Base-by-base conservation (phyloP, 1,140 invertebrate genomes). In the Ceratina japonica region DNA sequence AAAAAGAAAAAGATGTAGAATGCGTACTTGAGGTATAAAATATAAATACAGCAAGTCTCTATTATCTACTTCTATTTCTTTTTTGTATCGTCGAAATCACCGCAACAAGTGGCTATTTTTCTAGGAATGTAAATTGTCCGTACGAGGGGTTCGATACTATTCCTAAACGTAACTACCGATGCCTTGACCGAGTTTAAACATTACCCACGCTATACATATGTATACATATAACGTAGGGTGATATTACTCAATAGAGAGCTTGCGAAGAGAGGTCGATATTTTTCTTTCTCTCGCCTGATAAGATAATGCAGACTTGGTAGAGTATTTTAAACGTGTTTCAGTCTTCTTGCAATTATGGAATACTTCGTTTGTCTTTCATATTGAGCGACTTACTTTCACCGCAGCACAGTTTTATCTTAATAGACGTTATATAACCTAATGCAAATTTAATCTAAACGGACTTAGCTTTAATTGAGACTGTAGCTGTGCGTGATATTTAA, bases 181-280 rank as follows among this genome's bases (percentile, higher is more conserved):
- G 24, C 75, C 75, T 77, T 77, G 75, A 71, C 66, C 75, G 56
- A 61, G 56, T 71, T 77, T 75, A 27, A 44, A 44, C 37, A 44
- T 44, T 44, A 44, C 37, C 37, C 37, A 44, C 37, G 10, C 37
- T 44, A 10, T 44, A 15, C 20, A 7, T 20, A 20, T 12, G 3
- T 18, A 27, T 20, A 20, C 8, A 1, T 18, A 27, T 27, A 31
- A 62, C 31, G 15, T 22, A 15, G 66, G 44, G 56, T 62, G 66
- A 62, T 71, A 71, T 76, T 70, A 76, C 52, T 77, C 66, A 71
- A 77, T 77, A 18, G 27, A 15, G 8, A 58, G 44, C 15, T n/a
- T 10, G 15, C 4, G 69, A 69, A 52, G 16, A 58, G 18, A 54
- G 8, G 31, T 3, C 8, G 5, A 31, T 16, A 49, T 22, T 16